Percentiles rank a stretch among this genome's conserved stretches.
Evolutionary conservation across 2,113 vertebrate genomes (phyloP).

Genomic region (Thomomys bottae): DNA sequence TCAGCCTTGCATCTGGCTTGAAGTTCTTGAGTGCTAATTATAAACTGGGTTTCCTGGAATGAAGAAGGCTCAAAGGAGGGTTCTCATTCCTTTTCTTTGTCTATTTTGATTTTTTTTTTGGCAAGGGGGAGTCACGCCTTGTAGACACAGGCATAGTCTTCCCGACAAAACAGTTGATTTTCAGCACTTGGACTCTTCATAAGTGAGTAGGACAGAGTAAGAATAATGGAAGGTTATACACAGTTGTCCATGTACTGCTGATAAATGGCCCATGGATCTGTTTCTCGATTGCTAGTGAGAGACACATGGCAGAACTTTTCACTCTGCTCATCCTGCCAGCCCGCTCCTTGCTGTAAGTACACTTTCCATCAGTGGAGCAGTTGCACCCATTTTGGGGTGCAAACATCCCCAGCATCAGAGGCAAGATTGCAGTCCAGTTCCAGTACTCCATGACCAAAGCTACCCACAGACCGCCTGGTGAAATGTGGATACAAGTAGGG

Average conservation of each 20-base stretch:
- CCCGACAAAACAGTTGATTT: constrained; percentile 85
- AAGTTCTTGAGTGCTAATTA: constrained; percentile 37
- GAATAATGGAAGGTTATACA: constrained; percentile 85
- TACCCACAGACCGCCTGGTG: constrained; percentile 75
- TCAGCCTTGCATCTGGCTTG: neutral
- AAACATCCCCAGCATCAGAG: constrained; percentile 82
- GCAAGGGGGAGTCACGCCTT: constrained; percentile 73
- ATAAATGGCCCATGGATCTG: constrained; percentile 85
- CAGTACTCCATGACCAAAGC: constrained; percentile 82
- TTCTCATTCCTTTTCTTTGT: constrained; percentile 36
- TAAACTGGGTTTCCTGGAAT: neutral
- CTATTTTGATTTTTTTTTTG: too few relatives aligned
- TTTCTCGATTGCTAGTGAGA: constrained; percentile 85
- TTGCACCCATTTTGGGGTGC: constrained; percentile 76
- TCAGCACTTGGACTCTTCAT: constrained; percentile 89
- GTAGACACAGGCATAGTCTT: constrained; percentile 84
- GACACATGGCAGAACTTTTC: constrained; percentile 80
- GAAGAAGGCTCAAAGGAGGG: neutral
- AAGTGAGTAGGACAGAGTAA: constrained; percentile 85
- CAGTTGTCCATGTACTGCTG: constrained; percentile 86
- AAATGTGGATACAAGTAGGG: constrained; percentile 84
- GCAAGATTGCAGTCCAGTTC: constrained; percentile 89
- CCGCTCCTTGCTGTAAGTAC: constrained; percentile 92
- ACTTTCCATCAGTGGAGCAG: constrained; percentile 89
- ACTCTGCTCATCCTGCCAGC: constrained; percentile 88